phyloP scores from a whole-genome alignment of 2,113 vertebrate genomes.

The Myiagra hebetior region DNA sequence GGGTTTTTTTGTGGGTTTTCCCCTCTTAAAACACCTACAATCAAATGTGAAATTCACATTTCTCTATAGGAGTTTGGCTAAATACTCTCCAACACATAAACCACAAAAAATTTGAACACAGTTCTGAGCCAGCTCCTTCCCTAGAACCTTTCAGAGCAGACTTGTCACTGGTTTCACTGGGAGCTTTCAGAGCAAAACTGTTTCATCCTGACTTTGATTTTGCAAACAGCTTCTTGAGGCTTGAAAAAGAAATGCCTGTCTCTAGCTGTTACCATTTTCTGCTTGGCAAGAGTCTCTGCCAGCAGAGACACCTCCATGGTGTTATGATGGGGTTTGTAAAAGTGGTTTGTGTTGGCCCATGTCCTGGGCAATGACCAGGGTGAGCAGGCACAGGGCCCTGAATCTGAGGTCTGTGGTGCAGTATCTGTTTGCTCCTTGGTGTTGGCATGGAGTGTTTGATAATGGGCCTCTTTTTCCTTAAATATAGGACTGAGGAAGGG shows the following conservation, averaged over 20 bases:
- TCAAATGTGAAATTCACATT: not conserved
- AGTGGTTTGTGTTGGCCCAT: not conserved
- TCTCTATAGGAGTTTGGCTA: not conserved
- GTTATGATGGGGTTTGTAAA: not conserved
- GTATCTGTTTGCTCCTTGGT: not conserved
- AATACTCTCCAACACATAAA: not conserved
- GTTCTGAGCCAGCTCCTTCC: not conserved
- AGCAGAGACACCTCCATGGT: not conserved
- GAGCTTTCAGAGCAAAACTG: not conserved
- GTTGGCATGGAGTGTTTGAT: not conserved
- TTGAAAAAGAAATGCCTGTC: not conserved
- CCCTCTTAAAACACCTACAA: not conserved
- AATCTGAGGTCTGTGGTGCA: not conserved
- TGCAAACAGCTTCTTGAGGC: not conserved
- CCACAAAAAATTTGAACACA: not conserved
- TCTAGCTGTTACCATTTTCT: not conserved
- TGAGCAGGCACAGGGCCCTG: rapidly evolving
- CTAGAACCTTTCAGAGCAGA: not conserved
- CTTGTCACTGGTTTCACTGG: not conserved
- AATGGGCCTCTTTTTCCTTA: not conserved
- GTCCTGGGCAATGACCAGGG: not conserved
- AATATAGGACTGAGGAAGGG: not conserved
- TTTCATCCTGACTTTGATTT: not conserved
- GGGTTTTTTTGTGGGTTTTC: not conserved
- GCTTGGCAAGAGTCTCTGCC: not conserved